These are phyloP conservation scores for Characodon lateralis DNA, from an alignment of 2,797 vertebrate species.

Conservation along the genomic window DNA sequence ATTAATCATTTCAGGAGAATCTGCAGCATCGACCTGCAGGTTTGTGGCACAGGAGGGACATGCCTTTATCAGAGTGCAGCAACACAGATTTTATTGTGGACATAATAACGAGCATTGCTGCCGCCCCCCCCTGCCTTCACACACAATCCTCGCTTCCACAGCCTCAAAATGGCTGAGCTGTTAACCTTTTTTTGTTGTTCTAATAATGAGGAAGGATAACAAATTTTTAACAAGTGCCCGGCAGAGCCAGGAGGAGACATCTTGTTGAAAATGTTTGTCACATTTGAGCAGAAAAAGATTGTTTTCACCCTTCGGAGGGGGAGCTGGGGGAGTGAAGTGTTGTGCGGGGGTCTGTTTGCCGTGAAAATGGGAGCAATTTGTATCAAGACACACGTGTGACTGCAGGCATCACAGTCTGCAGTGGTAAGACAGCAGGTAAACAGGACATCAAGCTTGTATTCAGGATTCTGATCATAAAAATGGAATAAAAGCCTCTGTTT, in stretches of 20 bases:
- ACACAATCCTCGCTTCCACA: slow-evolving; percentile 47
- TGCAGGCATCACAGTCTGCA: slow-evolving; percentile 38
- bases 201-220: slow-evolving; percentile 15
- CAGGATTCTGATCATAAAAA: slow-evolving; percentile 3
- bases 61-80: slow-evolving; percentile 43
- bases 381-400: slow-evolving; percentile 49
- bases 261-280: slow-evolving; percentile 54
- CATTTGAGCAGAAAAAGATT: slow-evolving; percentile 28
- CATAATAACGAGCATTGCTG: slow-evolving; percentile 62
- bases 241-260: slow-evolving; percentile 38
- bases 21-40: slow-evolving; percentile 40
- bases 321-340: background rate
- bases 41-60: slow-evolving; percentile 27
- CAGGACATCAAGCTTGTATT: slow-evolving; percentile 34
- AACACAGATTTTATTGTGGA: slow-evolving; percentile 54
- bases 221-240: slow-evolving; percentile 14
- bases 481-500: background rate
- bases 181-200: slow-evolving; percentile 7
- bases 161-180: slow-evolving; percentile 65
- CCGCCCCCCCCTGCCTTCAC: background rate
- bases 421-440: slow-evolving; percentile 45
- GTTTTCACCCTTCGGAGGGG: slow-evolving; percentile 40
- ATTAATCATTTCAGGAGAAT: slow-evolving; percentile 60
- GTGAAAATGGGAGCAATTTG: slow-evolving; percentile 62
- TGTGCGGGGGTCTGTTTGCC: slow-evolving; percentile 28